These are phyloP conservation scores for Orgyia antiqua DNA, from an alignment of 2,888 invertebrate genomes.

Conservation along the genomic window DNA sequence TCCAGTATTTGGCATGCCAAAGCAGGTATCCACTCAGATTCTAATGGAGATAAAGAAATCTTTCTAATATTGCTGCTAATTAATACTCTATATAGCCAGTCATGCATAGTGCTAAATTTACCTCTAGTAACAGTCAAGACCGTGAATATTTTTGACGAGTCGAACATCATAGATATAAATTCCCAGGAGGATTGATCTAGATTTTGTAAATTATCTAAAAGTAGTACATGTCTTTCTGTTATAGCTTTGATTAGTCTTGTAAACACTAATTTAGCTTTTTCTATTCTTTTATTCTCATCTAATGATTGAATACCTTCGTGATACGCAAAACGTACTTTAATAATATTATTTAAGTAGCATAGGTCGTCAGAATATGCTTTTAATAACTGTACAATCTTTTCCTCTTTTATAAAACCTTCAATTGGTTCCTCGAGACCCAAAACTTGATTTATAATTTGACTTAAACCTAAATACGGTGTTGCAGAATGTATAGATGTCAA, in stretches of 20 bases:
- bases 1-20: slow-evolving; percentile 80
- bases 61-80: slow-evolving; percentile 56
- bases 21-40: slow-evolving; percentile 53
- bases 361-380: slow-evolving; percentile 55
- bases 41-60: slow-evolving; percentile 58
- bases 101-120: slow-evolving; percentile 52
- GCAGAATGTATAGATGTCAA: slow-evolving; percentile 64
- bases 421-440: slow-evolving; percentile 53
- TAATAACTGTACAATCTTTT: slow-evolving; percentile 51
- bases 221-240: slow-evolving; percentile 45
- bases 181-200: slow-evolving; percentile 67
- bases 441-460: slow-evolving; percentile 62
- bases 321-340: slow-evolving; percentile 73
- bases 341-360: slow-evolving; percentile 74
- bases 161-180: slow-evolving; percentile 52
- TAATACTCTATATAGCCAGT: slow-evolving; percentile 63
- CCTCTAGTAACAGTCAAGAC: slow-evolving; percentile 54
- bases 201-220: slow-evolving; percentile 72
- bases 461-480: slow-evolving; percentile 57
- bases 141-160: slow-evolving; percentile 47
- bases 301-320: slow-evolving; percentile 53
- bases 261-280: slow-evolving; percentile 58
- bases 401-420: slow-evolving; percentile 58
- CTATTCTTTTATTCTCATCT: slow-evolving; percentile 49
- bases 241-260: slow-evolving; percentile 49